phyloP scores from a whole-genome alignment of 2,888 invertebrate species.

The Euspilapteryx auroguttella region DNA sequence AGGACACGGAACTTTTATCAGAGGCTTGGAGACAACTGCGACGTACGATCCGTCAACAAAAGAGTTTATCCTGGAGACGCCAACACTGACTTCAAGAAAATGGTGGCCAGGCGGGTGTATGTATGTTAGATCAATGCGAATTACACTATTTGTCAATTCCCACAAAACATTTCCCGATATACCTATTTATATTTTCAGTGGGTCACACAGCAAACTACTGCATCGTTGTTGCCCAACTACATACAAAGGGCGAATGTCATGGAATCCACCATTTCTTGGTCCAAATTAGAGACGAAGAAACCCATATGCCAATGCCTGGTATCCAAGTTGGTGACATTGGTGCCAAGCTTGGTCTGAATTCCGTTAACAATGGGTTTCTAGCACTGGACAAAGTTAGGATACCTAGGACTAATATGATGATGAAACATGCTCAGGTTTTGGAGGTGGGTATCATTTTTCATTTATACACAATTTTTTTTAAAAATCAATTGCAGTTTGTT shows the following conservation, averaged over 20 bases:
- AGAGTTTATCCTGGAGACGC: slow-evolving; percentile 87
- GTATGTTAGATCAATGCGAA: too few species aligned
- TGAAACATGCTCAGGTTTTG: slow-evolving; percentile 87
- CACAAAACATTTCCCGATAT: too few species aligned
- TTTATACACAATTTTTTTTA: neutral
- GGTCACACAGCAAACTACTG: slow-evolving; percentile 92
- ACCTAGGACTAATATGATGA: slow-evolving; percentile 85
- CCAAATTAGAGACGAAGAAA: slow-evolving; percentile 84
- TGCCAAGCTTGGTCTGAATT: slow-evolving; percentile 85
- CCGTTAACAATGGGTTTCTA: slow-evolving; percentile 90
- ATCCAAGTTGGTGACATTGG: slow-evolving; percentile 94
- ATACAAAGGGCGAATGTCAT: slow-evolving; percentile 76
- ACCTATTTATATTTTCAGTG: slow-evolving; percentile 65
- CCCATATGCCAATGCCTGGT: slow-evolving; percentile 83
- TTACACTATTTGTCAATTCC: too few species aligned
- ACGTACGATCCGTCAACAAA: slow-evolving; percentile 81
- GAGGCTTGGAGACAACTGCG: slow-evolving; percentile 91
- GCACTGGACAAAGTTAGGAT: slow-evolving; percentile 84
- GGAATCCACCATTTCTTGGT: slow-evolving; percentile 93
- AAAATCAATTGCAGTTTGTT: neutral
- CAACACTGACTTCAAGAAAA: slow-evolving; percentile 86
- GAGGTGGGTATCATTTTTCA: too few species aligned
- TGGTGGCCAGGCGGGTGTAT: slow-evolving; percentile 97
- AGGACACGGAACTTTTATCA: slow-evolving; percentile 92
- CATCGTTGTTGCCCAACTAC: slow-evolving; percentile 87